Evolutionary conservation across 2,797 vertebrate genomes (phyloP), one percentile per base, ranked within the genome.

Genomic region (Hippopotamyrus pictus): DNA sequence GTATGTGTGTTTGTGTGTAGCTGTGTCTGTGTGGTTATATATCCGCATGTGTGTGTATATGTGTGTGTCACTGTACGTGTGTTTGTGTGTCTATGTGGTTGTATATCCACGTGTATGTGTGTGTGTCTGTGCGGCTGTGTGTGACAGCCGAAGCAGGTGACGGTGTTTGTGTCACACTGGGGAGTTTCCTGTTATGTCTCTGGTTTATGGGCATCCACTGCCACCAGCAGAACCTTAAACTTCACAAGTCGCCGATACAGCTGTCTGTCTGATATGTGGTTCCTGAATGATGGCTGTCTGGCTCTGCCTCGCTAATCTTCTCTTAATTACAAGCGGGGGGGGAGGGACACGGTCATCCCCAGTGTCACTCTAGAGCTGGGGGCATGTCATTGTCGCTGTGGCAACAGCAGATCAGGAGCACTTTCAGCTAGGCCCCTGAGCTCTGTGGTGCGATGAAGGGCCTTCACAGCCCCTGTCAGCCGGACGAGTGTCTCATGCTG

Each of bases 231-330:
- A 46, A 22, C 62, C 17, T 82, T n/a, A 22, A n/a, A 25, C 5
- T 6, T 33, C 14, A 25, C 41, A 14, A 85, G 14, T 1, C 3
- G 3, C 83, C 89, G 89, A 91, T 91, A 65, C 76, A 91, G 90
- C 59, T 89, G 89, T 91, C 90, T 88, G 44, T 86, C 73, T 46
- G 41, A 0, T 53, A 8, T 3, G 41, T 88, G 76, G 53, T 84
- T 88, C 89, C 22, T 90, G 92, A 91, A 73, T 92, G 92, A 89
- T 91, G 89, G 91, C 76, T 54, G 88, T 87, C 88, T 91, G 86
- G 84, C 88, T 84, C 59, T 57, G 87, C 53, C 1, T 82, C 48
- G 5, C 86, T 91, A 91, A 91, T 92, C 90, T 91, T 86, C 62
- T 90, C 89, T 91, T 91, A 91, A 92, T 92, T 90, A 91, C 89